Percentiles rank a stretch among this genome's conserved stretches.
Conservation (phyloP, 2,888 invertebrate species). For the Nephrotoma appendiculata region DNA sequence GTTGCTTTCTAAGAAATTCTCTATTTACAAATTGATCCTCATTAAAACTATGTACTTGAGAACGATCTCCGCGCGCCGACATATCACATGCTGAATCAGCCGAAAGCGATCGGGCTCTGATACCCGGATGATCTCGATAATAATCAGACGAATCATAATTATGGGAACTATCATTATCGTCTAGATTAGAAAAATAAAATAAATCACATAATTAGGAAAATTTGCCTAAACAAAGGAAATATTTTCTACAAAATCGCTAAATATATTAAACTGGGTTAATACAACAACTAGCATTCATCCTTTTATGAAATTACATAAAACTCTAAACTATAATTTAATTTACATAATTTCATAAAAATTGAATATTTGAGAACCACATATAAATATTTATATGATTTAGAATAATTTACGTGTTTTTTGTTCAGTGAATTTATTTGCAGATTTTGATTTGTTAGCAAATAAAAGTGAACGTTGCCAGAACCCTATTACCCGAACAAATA, state of each 20-base stretch:
- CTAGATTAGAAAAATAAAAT: not conserved
- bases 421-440: not conserved
- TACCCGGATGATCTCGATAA: conserved; percentile 21
- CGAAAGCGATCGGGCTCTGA: conserved; percentile 33
- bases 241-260: not conserved
- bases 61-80: conserved; percentile 7
- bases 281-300: not conserved
- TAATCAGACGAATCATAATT: conserved; percentile 4
- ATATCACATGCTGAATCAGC: conserved; percentile 11
- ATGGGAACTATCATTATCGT: conserved; percentile 8
- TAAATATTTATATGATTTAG: not conserved
- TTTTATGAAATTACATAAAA: not conserved
- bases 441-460: not conserved
- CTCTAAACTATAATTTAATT: not conserved
- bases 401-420: not conserved
- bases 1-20: conserved; percentile 21
- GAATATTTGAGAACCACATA: not conserved
- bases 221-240: not conserved
- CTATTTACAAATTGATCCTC: conserved; percentile 15
- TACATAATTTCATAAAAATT: not conserved
- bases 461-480: not conserved
- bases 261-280: not conserved
- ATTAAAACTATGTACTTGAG: not conserved
- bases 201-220: not conserved
- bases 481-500: not conserved